Evolutionary conservation across 2,888 invertebrate genomes (phyloP).

Genomic region (Eupithecia insigniata): DNA sequence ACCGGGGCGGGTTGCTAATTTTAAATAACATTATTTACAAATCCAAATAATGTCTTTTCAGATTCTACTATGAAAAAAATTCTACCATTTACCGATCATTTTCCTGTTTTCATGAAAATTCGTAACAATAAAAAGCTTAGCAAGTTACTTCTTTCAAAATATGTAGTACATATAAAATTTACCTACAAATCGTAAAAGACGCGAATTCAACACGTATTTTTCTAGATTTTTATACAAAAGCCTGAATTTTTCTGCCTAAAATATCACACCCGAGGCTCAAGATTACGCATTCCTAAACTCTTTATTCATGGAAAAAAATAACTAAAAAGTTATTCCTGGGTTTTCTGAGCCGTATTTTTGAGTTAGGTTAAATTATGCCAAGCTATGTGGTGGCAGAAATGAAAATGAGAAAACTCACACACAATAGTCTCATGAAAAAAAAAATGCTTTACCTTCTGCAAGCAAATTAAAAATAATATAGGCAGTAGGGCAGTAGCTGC

Average conservation of each 20-base stretch:
- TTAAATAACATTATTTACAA: no score
- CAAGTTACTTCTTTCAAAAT: not conserved
- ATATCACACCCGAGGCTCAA: not conserved
- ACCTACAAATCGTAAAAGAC: not conserved
- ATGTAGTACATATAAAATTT: not conserved
- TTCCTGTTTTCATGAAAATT: not conserved
- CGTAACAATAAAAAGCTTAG: not conserved
- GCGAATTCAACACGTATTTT: not conserved
- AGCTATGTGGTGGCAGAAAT: conserved; percentile 3
- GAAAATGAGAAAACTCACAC: not conserved
- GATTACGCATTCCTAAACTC: conserved; percentile 8
- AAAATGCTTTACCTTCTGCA: not conserved
- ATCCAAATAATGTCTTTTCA: no score
- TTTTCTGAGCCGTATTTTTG: conserved; percentile 6
- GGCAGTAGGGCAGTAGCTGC: not conserved
- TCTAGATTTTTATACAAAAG: not conserved
- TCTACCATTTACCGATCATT: no score
- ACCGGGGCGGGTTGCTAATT: no score
- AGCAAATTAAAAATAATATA: not conserved
- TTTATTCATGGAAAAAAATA: conserved; percentile 8
- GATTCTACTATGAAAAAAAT: no score
- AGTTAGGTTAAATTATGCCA: conserved; percentile 10
- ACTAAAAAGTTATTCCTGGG: conserved; percentile 9
- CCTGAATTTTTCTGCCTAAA: not conserved
- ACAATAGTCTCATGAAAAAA: not conserved